Percentiles rank a stretch among this genome's conserved stretches.
Evolutionary conservation across 2,888 invertebrate genomes (phyloP).

Genomic region (Chrysopilus asiliformis): DNA sequence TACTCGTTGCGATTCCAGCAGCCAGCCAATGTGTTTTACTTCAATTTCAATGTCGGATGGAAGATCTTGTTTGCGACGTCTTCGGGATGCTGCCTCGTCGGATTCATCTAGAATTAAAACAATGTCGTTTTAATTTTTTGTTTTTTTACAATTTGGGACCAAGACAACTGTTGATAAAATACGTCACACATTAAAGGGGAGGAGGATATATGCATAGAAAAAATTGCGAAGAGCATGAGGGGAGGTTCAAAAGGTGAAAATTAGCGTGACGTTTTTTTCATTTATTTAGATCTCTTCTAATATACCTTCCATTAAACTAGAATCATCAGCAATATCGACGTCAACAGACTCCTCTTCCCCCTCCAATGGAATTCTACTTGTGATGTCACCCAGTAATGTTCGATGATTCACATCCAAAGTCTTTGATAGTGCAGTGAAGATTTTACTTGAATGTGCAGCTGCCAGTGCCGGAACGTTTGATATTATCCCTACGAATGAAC

Average conservation of each 20-base stretch:
- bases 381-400: constrained; percentile 37
- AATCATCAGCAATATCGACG: constrained; percentile 8
- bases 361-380: constrained; percentile 37
- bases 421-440: constrained; percentile 39
- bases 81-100: constrained; percentile 21
- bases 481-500: constrained; percentile 35
- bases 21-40: constrained; percentile 38
- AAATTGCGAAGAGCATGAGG: too few relatives aligned
- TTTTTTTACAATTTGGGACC: too few relatives aligned
- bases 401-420: constrained; percentile 44
- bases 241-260: too few relatives aligned
- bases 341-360: constrained; percentile 13
- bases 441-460: constrained; percentile 37
- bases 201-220: too few relatives aligned
- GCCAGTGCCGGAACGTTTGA: constrained; percentile 41
- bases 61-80: constrained; percentile 23
- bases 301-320: constrained; percentile 12
- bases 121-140: too few relatives aligned
- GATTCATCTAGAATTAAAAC: constrained; percentile 19
- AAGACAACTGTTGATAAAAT: too few relatives aligned
- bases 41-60: constrained; percentile 37
- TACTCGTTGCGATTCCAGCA: constrained; percentile 53
- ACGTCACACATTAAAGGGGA: too few relatives aligned
- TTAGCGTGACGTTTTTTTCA: too few relatives aligned
- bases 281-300: too few relatives aligned